Evolutionary conservation across 2,888 invertebrate genomes (phyloP), one percentile per base, ranked within the genome.

Genomic region (Volucella zonaria): DNA sequence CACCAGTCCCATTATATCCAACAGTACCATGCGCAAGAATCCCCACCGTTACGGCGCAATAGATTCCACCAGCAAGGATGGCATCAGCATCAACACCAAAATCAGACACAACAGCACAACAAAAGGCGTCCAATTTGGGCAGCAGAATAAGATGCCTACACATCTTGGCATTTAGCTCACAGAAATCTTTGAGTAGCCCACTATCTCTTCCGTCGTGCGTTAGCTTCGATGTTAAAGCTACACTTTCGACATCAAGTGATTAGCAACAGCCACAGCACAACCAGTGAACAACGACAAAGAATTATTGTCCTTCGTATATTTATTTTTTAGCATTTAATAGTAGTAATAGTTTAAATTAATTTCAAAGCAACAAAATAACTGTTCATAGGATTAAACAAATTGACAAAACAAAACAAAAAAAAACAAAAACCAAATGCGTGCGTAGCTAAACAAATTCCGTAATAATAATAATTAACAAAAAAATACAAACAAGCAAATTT

Each of bases 231-330:
- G 54, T 56, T 59, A 1, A 62, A 62, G 45, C n/a, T 23, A 43
- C 23, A 68, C 51, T 45, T 14, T 38, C 8, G 52, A 54, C 12
- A 54, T 40, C 66, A 66, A 67, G 80, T 73, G 80, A 66, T 74
- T 40, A 56, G 31, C 11, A 59, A 49, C 14, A 64, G 43, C 58
- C 58, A 66, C 42, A 66, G 59, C 14, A 67, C 23, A 75, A 68
- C 81, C 85, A 80, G 85, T 85, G 81, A 85, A 81, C 85, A 85
- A 76, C 85, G 85, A 85, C 71, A 62, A 62, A 75, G 23, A 76
- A 81, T 85, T 31, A 31, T 31, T 81, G 81, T 71, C 71, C 85
- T 68, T 81, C 71, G 58, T 71, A 66, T 68, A 66, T 80, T 67
- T 66, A 67, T 66, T 80, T 85, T 80, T 49, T 79, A 79, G 73